Evolutionary conservation across 2,113 vertebrate species (phyloP), one percentile per base, ranked within the genome.

Genomic region (Callorhinus ursinus): DNA sequence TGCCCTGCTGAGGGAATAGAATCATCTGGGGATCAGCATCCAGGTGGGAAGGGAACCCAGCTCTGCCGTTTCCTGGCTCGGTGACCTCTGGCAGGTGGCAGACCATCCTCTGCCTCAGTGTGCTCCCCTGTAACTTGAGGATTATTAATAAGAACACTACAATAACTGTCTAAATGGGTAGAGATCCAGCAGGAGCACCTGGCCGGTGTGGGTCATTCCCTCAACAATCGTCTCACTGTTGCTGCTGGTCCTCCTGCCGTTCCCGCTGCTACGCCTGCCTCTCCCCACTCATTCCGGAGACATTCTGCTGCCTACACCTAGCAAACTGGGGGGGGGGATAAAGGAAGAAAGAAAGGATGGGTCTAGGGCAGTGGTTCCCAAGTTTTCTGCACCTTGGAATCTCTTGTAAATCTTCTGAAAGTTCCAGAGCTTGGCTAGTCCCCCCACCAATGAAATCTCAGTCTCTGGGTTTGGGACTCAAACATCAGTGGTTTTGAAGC

Each of bases 171-270:
- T 49, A 61, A 51, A 19, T 1, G 2, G 21, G 55, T n/a, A 11
- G 21, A 19, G 39, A 4, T 65, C 49, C 67, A n/a, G 15, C 6
- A 77, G 59, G 31, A 26, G 18, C 2, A 2, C 13, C 36, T n/a
- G 36, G 39, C 0, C 1, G 0, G 3, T 26, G 21, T 26, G 24
- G 33, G 65, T 10, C 14, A 9, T 13, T 22, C 57, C 39, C 2
- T 76, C 39, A 13, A 28, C 19, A 1, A 24, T 11, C 0, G 0
- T 6, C 36, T 16, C 33, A 0, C 11, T 2, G 33, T 7, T 9
- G 21, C 6, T 9, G 36, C 9, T 15, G 11, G 0, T 15, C 14
- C 10, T 13, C 7, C 31, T 7, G 19, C 53, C 5, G 0, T 33
- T 2, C 31, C 16, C 31, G 1, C 31, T 22, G 39, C 39, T 4